Evolutionary conservation across 2,113 vertebrate species (phyloP).

Genomic region (Erythrolamprus reginae): DNA sequence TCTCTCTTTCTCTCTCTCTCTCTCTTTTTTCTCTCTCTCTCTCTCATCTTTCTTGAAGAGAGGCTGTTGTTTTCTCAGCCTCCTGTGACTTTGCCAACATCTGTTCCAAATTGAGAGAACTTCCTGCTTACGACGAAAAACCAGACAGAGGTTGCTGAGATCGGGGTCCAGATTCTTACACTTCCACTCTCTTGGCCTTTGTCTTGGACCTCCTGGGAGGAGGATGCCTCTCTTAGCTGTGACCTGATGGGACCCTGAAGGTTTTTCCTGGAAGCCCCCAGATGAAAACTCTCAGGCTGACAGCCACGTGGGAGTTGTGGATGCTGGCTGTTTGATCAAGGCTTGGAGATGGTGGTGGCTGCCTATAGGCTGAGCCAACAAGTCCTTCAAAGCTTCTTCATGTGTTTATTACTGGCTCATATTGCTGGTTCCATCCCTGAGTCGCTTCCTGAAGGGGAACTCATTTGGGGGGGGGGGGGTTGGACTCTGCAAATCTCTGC

Average conservation of each 20-base stretch:
- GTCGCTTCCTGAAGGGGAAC: not conserved
- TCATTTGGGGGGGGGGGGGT: too few species aligned
- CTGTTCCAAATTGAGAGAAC: constrained; percentile 73
- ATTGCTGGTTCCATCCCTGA: not conserved
- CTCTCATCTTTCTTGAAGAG: not conserved
- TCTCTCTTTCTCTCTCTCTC: not conserved
- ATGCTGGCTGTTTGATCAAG: not conserved
- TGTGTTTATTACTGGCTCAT: not conserved
- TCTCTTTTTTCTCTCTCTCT: not conserved
- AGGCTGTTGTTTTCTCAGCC: constrained; percentile 77
- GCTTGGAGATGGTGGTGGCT: not conserved
- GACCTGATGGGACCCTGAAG: not conserved
- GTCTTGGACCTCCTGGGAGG: not conserved
- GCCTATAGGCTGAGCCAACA: not conserved
- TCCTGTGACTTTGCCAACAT: constrained; percentile 61
- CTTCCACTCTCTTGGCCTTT: not conserved
- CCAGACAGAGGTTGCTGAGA: not conserved
- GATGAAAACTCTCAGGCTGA: not conserved
- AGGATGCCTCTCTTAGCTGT: not conserved
- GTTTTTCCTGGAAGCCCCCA: not conserved
- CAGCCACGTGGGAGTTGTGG: not conserved
- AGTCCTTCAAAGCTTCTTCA: not conserved
- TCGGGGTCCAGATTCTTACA: not conserved
- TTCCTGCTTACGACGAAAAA: constrained; percentile 70
- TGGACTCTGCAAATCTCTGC: not conserved